These are phyloP conservation scores for Saccostrea cuccullata DNA, from an alignment of 1,140 invertebrate species.

Conservation along the genomic window DNA sequence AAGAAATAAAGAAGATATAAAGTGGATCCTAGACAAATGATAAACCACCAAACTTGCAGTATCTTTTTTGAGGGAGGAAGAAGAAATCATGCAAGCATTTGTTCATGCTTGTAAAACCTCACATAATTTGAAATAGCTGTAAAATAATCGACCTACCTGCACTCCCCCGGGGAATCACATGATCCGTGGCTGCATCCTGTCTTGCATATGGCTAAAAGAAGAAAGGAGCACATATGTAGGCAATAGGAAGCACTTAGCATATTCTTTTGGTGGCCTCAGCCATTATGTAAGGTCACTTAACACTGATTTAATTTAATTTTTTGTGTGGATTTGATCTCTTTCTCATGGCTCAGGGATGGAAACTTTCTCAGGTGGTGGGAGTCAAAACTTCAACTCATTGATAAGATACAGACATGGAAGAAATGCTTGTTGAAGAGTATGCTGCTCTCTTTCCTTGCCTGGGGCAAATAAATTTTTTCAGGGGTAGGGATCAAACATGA, in stretches of 20 bases:
- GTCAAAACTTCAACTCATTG: background rate
- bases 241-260: slow-evolving; percentile 13
- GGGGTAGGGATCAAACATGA: background rate
- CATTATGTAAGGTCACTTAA: background rate
- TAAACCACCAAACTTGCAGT: background rate
- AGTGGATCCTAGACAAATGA: background rate
- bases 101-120: background rate
- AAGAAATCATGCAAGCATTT: background rate
- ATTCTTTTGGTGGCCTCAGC: background rate
- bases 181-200: slow-evolving; percentile 94
- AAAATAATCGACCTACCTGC: slow-evolving; percentile 89
- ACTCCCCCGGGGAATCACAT: slow-evolving; percentile 95
- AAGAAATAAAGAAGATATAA: background rate
- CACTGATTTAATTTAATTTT: background rate
- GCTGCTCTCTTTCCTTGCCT: too few species aligned
- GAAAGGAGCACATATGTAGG: slow-evolving; percentile 30
- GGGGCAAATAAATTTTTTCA: background rate
- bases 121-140: background rate
- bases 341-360: background rate
- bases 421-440: background rate
- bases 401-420: background rate
- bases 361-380: background rate
- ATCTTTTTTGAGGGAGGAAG: background rate
- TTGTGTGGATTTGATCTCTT: too few species aligned
- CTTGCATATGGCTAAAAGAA: slow-evolving; percentile 87